Evolutionary conservation across 1,140 invertebrate species (phyloP), one percentile per base, ranked within the genome.

Genomic region (Aradophagus sp.): DNA sequence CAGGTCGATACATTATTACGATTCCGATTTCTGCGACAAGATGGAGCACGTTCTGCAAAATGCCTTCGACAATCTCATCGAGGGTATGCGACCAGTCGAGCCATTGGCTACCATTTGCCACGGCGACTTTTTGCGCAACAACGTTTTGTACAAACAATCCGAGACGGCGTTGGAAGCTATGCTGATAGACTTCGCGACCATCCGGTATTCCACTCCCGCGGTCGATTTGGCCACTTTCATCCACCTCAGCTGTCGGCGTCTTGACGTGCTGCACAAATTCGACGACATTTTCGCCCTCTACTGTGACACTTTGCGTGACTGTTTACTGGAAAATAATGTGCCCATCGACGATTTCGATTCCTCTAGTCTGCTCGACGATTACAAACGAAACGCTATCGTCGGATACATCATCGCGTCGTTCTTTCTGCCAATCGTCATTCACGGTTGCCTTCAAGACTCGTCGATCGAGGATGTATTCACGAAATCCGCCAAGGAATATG

Each of bases 141-240:
- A 75, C 19, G 16, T 71, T 5, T 15, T 75, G 2, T 75, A 35
- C 13, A 48, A 32, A 11, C 35, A 26, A 31, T 32, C 20, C 0
- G 45, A 31, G 6, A n/a, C 2, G 1, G 0, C 31, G 5, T 1
- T 63, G 8, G 7, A 72, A 12, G 59, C 63, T 1, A 66, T 72
- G 52, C 13, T 75, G 5, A 75, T 75, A 16, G 73, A 75, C 16
- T 75, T 72, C 39, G 73, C 63, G 5, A 72, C 65, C 0, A 66
- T 75, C 5, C 26, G 41, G 4, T 67, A 75, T 23, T 12, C 44
- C 0, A 66, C 36, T 34, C 73, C 73, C 0, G 36, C 59, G 1
- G 5, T 58, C 0, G 73, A 75, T 32, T 12, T 75, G 23, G 15
- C 59, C 0, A 61, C 56, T 0, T 75, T 75, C 36, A 62, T 72